These are phyloP conservation scores for Phymatocera aterrima DNA, from an alignment of 2,888 invertebrate species.

Conservation along the genomic window DNA sequence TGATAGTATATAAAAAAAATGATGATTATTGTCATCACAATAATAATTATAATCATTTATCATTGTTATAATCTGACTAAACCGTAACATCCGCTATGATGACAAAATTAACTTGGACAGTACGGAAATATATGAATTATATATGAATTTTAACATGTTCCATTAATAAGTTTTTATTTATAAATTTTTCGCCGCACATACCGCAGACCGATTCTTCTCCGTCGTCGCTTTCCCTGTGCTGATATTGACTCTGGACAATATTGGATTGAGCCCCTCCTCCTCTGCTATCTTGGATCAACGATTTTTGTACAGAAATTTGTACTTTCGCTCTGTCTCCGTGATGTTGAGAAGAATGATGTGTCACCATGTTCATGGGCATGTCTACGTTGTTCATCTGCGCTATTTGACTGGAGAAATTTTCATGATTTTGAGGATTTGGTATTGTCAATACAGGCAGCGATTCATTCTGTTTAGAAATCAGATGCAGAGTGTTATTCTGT, in stretches of 20 bases:
- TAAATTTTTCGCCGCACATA: constrained; percentile 72
- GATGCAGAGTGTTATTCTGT: constrained; percentile 64
- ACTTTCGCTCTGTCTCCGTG: constrained; percentile 45
- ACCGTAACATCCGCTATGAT: background rate
- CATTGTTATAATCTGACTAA: background rate
- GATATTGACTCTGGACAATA: constrained; percentile 59
- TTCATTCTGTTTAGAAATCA: constrained; percentile 68
- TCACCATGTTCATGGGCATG: constrained; percentile 56
- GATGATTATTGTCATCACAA: too few species aligned
- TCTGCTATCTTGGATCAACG: constrained; percentile 53
- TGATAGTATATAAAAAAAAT: background rate
- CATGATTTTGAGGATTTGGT: constrained; percentile 65
- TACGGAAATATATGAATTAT: constrained; percentile 55
- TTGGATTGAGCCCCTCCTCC: constrained; percentile 53
- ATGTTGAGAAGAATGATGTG: constrained; percentile 50
- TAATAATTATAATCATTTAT: background rate
- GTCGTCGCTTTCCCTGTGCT: constrained; percentile 62
- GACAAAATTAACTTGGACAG: constrained; percentile 9
- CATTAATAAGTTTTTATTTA: constrained; percentile 68
- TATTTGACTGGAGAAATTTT: constrained; percentile 66
- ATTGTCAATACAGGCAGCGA: constrained; percentile 65
- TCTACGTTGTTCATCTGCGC: constrained; percentile 55
- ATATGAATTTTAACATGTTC: constrained; percentile 73
- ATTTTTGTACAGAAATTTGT: constrained; percentile 30
- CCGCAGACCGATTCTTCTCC: constrained; percentile 69